phyloP scores from a whole-genome alignment of 2,113 vertebrate species.

The Triplophysa rosa region DNA sequence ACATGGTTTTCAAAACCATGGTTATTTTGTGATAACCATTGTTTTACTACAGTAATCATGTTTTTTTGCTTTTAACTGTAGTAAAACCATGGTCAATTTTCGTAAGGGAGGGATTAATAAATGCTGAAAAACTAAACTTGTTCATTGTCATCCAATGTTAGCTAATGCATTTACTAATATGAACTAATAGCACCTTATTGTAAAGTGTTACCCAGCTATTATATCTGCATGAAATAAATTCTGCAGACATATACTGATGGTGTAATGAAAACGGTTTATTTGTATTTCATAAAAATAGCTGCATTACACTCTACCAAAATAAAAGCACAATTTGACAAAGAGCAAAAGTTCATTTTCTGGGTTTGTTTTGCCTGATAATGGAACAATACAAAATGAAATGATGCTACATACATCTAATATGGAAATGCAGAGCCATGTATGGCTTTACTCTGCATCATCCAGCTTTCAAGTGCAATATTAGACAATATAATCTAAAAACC shows the following conservation, averaged over 20 bases:
- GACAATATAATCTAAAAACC: neutral
- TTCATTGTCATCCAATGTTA: no score
- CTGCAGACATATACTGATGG: conserved; percentile 8
- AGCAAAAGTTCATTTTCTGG: neutral
- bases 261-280: conserved; percentile 68
- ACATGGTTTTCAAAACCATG: no score
- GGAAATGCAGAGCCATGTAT: conserved; percentile 51
- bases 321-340: conserved; percentile 29
- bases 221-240: neutral
- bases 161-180: no score
- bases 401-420: conserved; percentile 51
- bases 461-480: conserved; percentile 35
- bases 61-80: no score
- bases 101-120: no score
- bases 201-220: no score
- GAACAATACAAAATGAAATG: conserved; percentile 56
- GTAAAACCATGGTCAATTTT: no score
- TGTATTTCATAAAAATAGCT: conserved; percentile 71
- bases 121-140: no score
- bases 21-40: no score
- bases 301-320: conserved; percentile 67
- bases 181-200: no score
- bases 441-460: conserved; percentile 13
- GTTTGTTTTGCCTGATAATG: conserved; percentile 52
- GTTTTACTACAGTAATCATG: no score